Evolutionary conservation across 2,797 vertebrate species (phyloP).

Genomic region (Coregonus ussuriensis): DNA sequence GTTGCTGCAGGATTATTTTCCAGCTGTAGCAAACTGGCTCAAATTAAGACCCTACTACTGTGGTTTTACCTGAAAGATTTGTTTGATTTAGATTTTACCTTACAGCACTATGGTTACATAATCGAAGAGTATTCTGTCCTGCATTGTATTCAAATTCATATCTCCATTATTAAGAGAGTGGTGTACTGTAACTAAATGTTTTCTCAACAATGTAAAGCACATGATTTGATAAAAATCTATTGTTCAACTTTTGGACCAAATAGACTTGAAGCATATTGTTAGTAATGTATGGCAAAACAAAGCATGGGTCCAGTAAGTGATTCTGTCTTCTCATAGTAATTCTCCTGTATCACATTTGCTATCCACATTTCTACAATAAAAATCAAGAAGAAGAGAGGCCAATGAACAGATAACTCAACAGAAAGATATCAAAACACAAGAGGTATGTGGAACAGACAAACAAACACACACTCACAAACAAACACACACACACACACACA

Average conservation of each 20-base stretch:
- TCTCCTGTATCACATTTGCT: slow-evolving; percentile 17
- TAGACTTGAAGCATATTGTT: background rate
- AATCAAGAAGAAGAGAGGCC: slow-evolving; percentile 11
- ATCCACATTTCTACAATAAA: slow-evolving; percentile 40
- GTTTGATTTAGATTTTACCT: no score
- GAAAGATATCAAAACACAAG: slow-evolving; percentile 58
- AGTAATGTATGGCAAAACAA: background rate
- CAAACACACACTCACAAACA: background rate
- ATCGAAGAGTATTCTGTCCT: no score
- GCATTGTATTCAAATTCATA: background rate
- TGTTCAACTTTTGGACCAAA: background rate
- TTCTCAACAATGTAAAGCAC: background rate
- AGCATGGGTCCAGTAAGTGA: background rate
- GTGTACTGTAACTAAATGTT: background rate
- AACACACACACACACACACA: background rate
- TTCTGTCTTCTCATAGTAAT: background rate
- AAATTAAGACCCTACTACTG: no score
- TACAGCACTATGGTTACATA: no score
- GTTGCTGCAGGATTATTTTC: no score
- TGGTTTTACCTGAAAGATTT: no score
- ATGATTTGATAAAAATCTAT: background rate
- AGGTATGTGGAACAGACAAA: slow-evolving; percentile 54
- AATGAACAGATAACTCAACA: slow-evolving; percentile 61
- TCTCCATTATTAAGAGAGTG: no score
- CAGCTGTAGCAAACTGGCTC: no score